A percentile compares a stretch with the other conserved stretches of the same genome.
Evolutionary conservation across 92 coral and sea anemone genomes (phyloP).

Genomic region (Phenganax subtilis): DNA sequence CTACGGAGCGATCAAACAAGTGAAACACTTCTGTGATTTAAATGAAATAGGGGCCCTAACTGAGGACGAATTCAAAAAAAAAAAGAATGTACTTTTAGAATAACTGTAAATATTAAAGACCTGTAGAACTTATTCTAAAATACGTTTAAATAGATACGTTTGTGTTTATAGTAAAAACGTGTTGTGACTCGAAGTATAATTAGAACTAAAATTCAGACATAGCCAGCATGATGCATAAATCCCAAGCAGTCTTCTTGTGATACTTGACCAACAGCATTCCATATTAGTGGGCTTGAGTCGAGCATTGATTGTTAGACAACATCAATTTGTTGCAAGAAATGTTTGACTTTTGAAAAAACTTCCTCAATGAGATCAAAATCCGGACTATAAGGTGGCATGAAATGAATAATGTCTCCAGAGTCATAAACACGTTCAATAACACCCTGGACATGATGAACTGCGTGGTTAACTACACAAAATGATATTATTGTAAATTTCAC

Average conservation of each 20-base stretch:
- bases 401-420: conserved; percentile 40
- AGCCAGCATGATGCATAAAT: too few relatives aligned
- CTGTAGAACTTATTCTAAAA: not conserved
- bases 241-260: too few relatives aligned
- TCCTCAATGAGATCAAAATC: conserved; percentile 1
- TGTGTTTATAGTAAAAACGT: too few relatives aligned
- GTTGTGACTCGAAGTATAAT: too few relatives aligned
- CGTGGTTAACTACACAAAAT: conserved; percentile 45
- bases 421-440: conserved; percentile 39
- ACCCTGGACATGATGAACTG: conserved; percentile 47
- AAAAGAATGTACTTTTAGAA: not conserved
- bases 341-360: too few relatives aligned
- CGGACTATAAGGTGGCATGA: conserved; percentile 53
- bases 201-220: too few relatives aligned
- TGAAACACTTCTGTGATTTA: conserved; percentile 36
- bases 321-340: too few relatives aligned
- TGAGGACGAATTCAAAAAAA: conserved; percentile 21
- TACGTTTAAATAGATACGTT: too few relatives aligned
- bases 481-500: not conserved
- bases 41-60: conserved; percentile 33
- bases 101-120: conserved; percentile 2
- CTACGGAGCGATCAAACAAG: conserved; percentile 17
- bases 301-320: too few relatives aligned
- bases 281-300: too few relatives aligned
- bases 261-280: too few relatives aligned